These are phyloP conservation scores for Palythoa caribaeorum DNA, from an alignment of 92 coral and sea anemone species.

Conservation along the genomic window DNA sequence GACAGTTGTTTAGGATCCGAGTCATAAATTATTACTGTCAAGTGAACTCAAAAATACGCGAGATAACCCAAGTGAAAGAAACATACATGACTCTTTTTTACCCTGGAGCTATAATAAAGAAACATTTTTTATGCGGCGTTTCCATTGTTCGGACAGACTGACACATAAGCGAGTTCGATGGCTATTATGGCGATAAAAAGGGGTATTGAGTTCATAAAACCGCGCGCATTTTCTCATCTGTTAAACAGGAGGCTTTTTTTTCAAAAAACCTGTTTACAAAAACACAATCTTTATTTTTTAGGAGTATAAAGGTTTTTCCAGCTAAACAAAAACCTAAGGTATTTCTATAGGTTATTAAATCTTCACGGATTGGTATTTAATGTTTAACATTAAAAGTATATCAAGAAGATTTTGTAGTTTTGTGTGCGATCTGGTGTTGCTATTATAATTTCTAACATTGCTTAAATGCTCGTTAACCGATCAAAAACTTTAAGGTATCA, in stretches of 20 bases:
- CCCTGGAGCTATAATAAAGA: conserved; percentile 26
- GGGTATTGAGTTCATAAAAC: conserved; percentile 18
- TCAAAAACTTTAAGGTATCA: conserved; percentile 44
- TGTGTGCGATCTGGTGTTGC: conserved; percentile 39
- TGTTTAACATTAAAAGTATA: conserved; percentile 43
- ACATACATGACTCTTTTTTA: background rate
- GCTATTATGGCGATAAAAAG: conserved; percentile 4
- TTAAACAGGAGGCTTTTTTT: conserved; percentile 19
- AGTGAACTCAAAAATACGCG: background rate
- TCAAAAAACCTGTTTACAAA: conserved; percentile 7
- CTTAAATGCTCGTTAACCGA: conserved; percentile 46
- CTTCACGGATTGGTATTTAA: conserved; percentile 34
- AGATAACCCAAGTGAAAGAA: conserved; percentile 35
- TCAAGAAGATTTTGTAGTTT: conserved; percentile 2
- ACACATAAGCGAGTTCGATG: conserved; percentile 17
- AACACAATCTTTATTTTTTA: background rate
- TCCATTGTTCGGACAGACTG: conserved; percentile 31
- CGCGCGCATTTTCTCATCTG: conserved; percentile 12
- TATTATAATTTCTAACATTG: conserved; percentile 48
- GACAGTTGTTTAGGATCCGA: background rate
- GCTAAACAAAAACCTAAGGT: background rate
- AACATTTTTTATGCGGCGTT: conserved; percentile 19
- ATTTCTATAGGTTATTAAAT: background rate
- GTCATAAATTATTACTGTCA: conserved; percentile 42
- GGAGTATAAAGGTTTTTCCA: background rate